Evolutionary conservation across 2,113 vertebrate species (phyloP).

Genomic region (Chionis minor): DNA sequence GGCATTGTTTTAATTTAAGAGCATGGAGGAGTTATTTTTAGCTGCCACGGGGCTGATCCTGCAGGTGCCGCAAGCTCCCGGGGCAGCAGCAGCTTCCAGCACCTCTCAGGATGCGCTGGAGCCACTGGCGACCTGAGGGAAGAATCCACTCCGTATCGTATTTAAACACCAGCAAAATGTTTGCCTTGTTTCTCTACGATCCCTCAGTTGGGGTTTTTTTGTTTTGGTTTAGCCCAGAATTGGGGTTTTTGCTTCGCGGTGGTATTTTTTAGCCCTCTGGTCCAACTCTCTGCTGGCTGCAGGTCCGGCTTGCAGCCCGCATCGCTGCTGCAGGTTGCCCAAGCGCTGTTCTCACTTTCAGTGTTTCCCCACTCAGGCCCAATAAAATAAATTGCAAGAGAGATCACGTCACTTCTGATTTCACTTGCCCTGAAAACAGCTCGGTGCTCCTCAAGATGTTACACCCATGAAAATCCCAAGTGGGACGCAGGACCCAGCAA

Average conservation of each 20-base stretch:
- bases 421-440: not conserved
- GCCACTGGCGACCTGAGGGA: accelerated
- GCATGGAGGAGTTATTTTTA: not conserved
- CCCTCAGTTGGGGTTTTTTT: not conserved
- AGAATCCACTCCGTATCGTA: accelerated
- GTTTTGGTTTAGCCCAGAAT: not conserved
- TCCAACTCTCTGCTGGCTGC: not conserved
- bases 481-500: not conserved
- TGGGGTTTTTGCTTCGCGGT: not conserved
- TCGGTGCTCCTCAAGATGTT: not conserved
- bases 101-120: accelerated
- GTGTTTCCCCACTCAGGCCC: not conserved
- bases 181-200: not conserved
- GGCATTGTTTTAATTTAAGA: constrained; percentile 40
- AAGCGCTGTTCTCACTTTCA: not conserved
- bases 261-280: not conserved
- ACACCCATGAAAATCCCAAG: not conserved
- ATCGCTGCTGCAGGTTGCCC: not conserved
- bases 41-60: accelerated
- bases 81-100: not conserved
- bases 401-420: not conserved
- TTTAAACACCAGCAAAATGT: not conserved
- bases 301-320: not conserved
- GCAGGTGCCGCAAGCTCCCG: not conserved
- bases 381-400: not conserved